Evolutionary conservation across 2,113 vertebrate genomes (phyloP).

Genomic region (Acrocephalus arundinaceus): DNA sequence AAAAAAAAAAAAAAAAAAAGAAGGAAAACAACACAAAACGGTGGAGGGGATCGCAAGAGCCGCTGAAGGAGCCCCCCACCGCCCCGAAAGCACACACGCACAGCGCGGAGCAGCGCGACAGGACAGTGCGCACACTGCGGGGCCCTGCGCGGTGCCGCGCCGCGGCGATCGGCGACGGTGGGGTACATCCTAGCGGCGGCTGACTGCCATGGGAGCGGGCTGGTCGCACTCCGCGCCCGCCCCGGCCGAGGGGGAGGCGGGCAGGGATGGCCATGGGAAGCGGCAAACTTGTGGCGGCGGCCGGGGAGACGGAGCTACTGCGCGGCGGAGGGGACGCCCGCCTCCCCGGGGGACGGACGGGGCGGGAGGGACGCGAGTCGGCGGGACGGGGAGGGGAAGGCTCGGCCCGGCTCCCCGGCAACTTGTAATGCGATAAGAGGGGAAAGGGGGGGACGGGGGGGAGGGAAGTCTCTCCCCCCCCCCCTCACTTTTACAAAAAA

Average conservation of each 20-base stretch:
- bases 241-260: background rate
- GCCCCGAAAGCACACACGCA: background rate
- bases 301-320: background rate
- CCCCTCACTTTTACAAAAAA: background rate
- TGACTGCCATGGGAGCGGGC: conserved; percentile 65
- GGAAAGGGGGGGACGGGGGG: background rate
- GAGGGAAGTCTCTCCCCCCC: background rate
- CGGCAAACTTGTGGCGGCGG: background rate
- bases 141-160: background rate
- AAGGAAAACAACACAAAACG: background rate
- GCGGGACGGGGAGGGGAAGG: background rate
- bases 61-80: background rate
- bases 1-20: no score
- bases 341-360: background rate
- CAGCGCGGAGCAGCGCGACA: background rate
- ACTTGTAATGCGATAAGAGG: background rate
- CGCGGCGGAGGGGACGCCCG: background rate
- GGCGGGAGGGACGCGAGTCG: background rate
- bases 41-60: background rate
- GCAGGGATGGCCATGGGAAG: background rate
- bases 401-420: background rate
- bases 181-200: conserved; percentile 84
- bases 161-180: conserved; percentile 68
- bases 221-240: background rate
- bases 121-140: background rate